Evolutionary conservation across 2,113 vertebrate genomes (phyloP), one percentile per base, ranked within the genome.

Genomic region (Hiodon alosoides): DNA sequence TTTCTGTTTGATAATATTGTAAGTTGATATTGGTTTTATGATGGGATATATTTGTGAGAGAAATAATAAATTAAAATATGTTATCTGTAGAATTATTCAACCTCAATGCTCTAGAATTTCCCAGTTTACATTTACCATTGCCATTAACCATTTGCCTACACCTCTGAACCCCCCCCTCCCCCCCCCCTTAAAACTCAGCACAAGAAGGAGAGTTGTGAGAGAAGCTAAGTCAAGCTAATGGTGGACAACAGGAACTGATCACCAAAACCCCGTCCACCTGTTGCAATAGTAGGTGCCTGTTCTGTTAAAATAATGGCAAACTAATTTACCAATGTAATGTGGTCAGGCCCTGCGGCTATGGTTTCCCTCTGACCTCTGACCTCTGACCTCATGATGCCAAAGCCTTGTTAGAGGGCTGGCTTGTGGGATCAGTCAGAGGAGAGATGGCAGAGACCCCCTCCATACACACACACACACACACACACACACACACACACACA

Each of bases 281-380:
- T 50, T 58, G 61, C 47, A 46, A 62, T 14, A 61, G 69, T 55
- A 77, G 61, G 60, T 72, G 51, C 31, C 58, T 17, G n/a, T 47
- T 57, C 50, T 50, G 50, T 62, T n/a, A 50, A 76, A 65, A 71
- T 58, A 64, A 71, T 64, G 53, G 57, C 51, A 5, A 48, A 62
- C 62, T 79, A 79, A 72, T 62, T 68, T 71, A 71, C 62, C 62
- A 71, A 55, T 47, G 74, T 53, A 48, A 77, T 74, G 77, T 67
- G 74, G 75, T 67, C 46, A 8, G 67, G 47, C 11, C 31, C 65
- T 73, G 74, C 75, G 67, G 75, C 72, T 71, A 66, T 51, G 54
- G 66, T 50, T 53, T 71, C 16, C 14, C 72, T 65, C 17, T 67
- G 55, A 73, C 79, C 69, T 58, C 67, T 67, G 55, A 73, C 14